Evolutionary conservation across 2,113 vertebrate species (phyloP).

Genomic region (Neodontobutis hainanensis): DNA sequence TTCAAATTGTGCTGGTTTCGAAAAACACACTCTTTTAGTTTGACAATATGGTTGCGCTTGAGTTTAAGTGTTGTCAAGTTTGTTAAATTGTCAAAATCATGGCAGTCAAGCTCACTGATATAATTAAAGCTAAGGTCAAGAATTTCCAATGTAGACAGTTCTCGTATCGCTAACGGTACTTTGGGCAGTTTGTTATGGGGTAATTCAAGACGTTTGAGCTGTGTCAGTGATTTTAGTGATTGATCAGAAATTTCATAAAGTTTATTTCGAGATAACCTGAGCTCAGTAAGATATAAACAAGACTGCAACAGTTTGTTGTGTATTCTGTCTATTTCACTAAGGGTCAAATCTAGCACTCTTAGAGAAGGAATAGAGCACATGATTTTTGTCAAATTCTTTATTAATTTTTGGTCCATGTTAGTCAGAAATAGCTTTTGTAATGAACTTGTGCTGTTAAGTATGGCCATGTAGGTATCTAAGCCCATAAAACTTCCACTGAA

Average conservation of each 20-base stretch:
- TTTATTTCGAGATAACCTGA: conserved; percentile 37
- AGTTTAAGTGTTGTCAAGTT: conserved; percentile 47
- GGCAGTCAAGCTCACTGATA: conserved; percentile 42
- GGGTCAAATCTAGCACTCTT: conserved; percentile 40
- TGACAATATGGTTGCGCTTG: conserved; percentile 43
- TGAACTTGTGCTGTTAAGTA: conserved; percentile 52
- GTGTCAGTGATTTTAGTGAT: conserved; percentile 27
- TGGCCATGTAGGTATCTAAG: neutral
- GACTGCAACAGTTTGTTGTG: conserved; percentile 10
- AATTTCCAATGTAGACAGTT: conserved; percentile 41
- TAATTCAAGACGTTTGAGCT: conserved; percentile 34
- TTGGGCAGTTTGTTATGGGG: conserved; percentile 28
- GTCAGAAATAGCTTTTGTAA: conserved; percentile 49
- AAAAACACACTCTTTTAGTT: conserved; percentile 45
- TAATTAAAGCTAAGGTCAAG: conserved; percentile 61
- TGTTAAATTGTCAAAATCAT: conserved; percentile 50
- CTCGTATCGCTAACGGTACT: conserved; percentile 24
- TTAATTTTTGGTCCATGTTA: neutral
- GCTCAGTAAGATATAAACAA: conserved; percentile 44
- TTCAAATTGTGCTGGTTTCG: conserved; percentile 37
- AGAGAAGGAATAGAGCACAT: conserved; percentile 60
- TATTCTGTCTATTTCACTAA: conserved; percentile 37
- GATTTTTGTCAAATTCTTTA: conserved; percentile 41
- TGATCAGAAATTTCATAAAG: conserved; percentile 16
- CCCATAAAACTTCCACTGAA: neutral